These are phyloP conservation scores for Eupithecia exiguata DNA, from an alignment of 2,888 invertebrate genomes.

Conservation along the genomic window DNA sequence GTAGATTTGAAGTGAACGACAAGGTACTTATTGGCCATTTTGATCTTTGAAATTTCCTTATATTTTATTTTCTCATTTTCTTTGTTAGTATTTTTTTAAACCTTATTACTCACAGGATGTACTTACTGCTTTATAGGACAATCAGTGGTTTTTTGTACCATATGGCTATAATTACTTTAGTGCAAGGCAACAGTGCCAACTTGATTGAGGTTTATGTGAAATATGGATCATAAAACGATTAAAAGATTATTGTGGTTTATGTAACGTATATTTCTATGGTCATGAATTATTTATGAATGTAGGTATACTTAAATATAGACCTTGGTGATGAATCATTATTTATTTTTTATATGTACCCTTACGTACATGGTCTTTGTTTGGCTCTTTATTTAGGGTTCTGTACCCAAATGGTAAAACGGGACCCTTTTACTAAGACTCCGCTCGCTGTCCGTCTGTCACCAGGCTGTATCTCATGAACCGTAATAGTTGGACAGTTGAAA, in stretches of 20 bases:
- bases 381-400: no score
- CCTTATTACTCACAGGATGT: no score
- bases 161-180: background rate
- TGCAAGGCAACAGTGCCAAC: constrained; percentile 1
- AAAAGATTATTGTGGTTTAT: constrained; percentile 12
- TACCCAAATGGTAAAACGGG: no score
- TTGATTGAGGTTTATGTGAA: constrained; percentile 10
- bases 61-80: background rate
- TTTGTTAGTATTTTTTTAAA: background rate
- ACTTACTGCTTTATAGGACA: background rate
- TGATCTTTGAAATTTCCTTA: background rate
- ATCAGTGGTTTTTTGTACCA: background rate
- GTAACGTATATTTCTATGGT: constrained; percentile 5
- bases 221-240: constrained; percentile 16
- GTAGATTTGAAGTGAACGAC: background rate
- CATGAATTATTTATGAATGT: constrained; percentile 17
- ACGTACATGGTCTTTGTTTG: background rate
- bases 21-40: background rate
- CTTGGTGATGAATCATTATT: background rate
- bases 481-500: no score
- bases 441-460: no score
- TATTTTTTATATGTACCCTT: background rate
- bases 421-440: no score
- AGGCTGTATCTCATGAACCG: no score
- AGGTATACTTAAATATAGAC: constrained; percentile 1